phyloP scores from a whole-genome alignment of 2,888 invertebrate species.

The Nomada hirtipes region DNA sequence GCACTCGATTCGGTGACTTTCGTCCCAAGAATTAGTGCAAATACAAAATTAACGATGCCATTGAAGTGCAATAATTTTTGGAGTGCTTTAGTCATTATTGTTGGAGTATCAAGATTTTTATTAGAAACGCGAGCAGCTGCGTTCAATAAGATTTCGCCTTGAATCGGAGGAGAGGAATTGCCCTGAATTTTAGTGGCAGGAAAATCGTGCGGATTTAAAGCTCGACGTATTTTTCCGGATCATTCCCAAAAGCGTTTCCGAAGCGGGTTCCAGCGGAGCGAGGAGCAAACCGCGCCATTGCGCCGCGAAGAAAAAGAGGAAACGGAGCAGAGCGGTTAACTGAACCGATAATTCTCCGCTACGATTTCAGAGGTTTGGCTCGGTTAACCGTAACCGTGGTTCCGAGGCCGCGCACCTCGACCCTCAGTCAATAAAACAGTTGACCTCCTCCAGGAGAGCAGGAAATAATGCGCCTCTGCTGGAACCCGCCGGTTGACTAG shows the following conservation, averaged over 20 bases:
- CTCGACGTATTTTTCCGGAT: not conserved
- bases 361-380: conserved; percentile 76
- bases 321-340: conserved; percentile 67
- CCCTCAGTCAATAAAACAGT: conserved; percentile 76
- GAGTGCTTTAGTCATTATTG: too few species aligned
- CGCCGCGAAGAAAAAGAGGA: conserved; percentile 57
- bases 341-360: conserved; percentile 76
- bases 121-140: too few species aligned
- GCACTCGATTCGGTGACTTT: too few species aligned
- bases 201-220: not conserved
- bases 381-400: conserved; percentile 78
- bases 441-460: conserved; percentile 72
- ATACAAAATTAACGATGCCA: too few species aligned
- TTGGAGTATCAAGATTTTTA: too few species aligned
- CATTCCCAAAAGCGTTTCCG: conserved; percentile 2
- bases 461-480: conserved; percentile 60
- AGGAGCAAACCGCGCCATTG: conserved; percentile 26
- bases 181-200: too few species aligned
- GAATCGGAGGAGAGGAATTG: too few species aligned
- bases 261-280: not conserved
- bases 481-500: conserved; percentile 40
- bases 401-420: conserved; percentile 74
- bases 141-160: too few species aligned
- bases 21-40: too few species aligned
- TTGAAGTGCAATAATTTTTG: too few species aligned